Evolutionary conservation across 2,888 invertebrate species (phyloP).

Genomic region (Globia sparganii): DNA sequence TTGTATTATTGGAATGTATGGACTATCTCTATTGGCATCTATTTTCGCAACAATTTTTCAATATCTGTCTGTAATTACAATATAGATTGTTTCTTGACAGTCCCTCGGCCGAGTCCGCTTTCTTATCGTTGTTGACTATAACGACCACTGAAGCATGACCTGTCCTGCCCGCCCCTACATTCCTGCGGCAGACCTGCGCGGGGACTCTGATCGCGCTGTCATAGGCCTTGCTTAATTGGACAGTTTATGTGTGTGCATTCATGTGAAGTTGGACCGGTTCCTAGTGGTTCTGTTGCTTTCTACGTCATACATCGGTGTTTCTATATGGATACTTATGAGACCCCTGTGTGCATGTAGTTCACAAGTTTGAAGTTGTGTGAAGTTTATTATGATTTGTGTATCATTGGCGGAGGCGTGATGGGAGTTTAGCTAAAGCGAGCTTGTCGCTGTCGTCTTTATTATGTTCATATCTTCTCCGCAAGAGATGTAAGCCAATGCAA

Average conservation of each 20-base stretch:
- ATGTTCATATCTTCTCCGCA: slow-evolving; percentile 74
- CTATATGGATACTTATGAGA: slow-evolving; percentile 82
- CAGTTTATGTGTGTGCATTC: slow-evolving; percentile 85
- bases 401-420: slow-evolving; percentile 84
- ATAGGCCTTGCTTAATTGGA: slow-evolving; percentile 87
- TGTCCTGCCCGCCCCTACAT: slow-evolving; percentile 73
- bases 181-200: slow-evolving; percentile 71
- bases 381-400: slow-evolving; percentile 88
- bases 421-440: slow-evolving; percentile 78
- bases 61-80: slow-evolving; percentile 74
- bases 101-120: slow-evolving; percentile 82
- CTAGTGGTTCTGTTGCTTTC: slow-evolving; percentile 84
- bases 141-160: slow-evolving; percentile 80
- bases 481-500: slow-evolving; percentile 61
- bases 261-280: slow-evolving; percentile 87
- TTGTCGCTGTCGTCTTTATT: slow-evolving; percentile 80
- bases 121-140: slow-evolving; percentile 85
- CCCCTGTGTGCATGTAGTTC: slow-evolving; percentile 74
- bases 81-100: slow-evolving; percentile 83
- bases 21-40: slow-evolving; percentile 45
- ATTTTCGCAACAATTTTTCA: slow-evolving; percentile 67
- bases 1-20: slow-evolving; percentile 18
- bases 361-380: slow-evolving; percentile 81
- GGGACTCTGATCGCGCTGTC: slow-evolving; percentile 83
- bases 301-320: slow-evolving; percentile 85